These are phyloP conservation scores for Knipowitschia caucasica DNA, from an alignment of 2,797 vertebrate genomes.

Conservation along the genomic window DNA sequence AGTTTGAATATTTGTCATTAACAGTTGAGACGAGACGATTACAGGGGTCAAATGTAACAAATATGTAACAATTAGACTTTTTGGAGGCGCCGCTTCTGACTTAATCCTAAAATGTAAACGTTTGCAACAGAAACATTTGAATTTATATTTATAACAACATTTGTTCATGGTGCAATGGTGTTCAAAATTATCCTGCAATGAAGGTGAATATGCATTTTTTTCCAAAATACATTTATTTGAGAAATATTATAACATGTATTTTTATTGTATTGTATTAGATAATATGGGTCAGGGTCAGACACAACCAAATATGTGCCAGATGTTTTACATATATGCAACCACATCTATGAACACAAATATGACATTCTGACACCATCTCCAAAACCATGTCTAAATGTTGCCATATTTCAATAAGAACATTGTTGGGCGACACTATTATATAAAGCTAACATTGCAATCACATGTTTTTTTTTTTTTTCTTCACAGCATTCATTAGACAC, in stretches of 20 bases:
- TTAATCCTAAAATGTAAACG: slow-evolving; percentile 50
- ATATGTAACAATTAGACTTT: slow-evolving; percentile 35
- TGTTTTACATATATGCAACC: neutral
- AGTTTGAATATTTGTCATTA: slow-evolving; percentile 59
- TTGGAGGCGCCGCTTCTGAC: slow-evolving; percentile 39
- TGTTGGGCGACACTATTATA: neutral
- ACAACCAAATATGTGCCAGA: neutral
- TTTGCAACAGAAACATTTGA: slow-evolving; percentile 13
- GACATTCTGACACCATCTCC: neutral
- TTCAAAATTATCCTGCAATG: neutral
- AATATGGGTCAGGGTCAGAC: neutral
- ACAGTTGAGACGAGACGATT: slow-evolving; percentile 29
- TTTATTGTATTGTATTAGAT: too few relatives aligned
- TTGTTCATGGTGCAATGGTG: neutral
- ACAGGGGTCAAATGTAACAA: slow-evolving; percentile 56
- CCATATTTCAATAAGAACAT: neutral
- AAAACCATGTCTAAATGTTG: slow-evolving; percentile 3
- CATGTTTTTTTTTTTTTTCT: slow-evolving; percentile 21
- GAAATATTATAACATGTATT: too few relatives aligned
- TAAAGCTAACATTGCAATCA: slow-evolving; percentile 28
- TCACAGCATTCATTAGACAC: slow-evolving; percentile 13
- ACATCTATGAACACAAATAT: neutral
- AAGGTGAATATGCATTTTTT: too few relatives aligned
- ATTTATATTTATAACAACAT: slow-evolving; percentile 8
- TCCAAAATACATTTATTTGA: too few relatives aligned